Evolutionary conservation across 2,113 vertebrate species (phyloP).

Genomic region (Mungos mungo): DNA sequence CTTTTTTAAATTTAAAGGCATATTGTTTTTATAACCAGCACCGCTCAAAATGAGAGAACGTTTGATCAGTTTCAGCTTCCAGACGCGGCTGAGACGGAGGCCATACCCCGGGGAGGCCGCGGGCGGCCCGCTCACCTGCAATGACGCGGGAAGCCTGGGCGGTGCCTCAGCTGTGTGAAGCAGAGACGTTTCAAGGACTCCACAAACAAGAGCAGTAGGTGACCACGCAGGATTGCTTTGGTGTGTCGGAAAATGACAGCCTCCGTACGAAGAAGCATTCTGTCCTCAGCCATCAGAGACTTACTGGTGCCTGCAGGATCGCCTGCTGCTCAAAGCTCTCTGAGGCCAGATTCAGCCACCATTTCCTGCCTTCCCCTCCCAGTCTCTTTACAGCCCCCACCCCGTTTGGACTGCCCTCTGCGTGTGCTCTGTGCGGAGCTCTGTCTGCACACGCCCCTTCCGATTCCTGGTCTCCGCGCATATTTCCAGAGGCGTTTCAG

Average conservation of each 20-base stretch:
- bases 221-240: background rate
- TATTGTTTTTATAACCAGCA: background rate
- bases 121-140: background rate
- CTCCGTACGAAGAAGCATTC: accelerated
- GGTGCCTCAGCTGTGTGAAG: accelerated
- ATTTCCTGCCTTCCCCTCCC: background rate
- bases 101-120: accelerated
- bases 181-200: background rate
- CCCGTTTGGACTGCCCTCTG: accelerated
- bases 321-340: background rate
- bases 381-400: no score
- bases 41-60: background rate
- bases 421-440: background rate
- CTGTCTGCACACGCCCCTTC: accelerated
- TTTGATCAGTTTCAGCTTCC: accelerated
- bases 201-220: accelerated
- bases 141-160: accelerated
- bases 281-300: background rate
- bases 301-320: background rate
- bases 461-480: background rate
- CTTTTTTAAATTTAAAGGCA: background rate
- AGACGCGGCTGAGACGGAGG: background rate
- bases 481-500: background rate
- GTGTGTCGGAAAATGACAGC: no score
- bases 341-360: background rate